Percentiles rank a stretch among this genome's conserved stretches.
phyloP scores from a whole-genome alignment of 2,888 invertebrate genomes.

The Agriopis leucophaearia region DNA sequence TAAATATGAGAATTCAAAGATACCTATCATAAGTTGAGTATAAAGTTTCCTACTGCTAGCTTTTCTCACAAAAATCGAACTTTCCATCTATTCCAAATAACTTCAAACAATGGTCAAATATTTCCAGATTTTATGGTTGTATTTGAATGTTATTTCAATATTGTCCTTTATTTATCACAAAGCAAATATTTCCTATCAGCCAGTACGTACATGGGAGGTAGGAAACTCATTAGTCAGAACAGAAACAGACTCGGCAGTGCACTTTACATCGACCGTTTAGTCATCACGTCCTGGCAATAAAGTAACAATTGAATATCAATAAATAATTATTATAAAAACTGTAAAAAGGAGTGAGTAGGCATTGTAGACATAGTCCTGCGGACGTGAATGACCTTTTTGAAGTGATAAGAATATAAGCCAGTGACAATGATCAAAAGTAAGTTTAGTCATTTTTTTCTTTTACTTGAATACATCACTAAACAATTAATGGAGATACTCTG shows the following conservation, averaged over 20 bases:
- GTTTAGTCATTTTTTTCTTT: constrained; percentile 14
- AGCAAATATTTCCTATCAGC: constrained; percentile 45
- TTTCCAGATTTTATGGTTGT: constrained; percentile 2
- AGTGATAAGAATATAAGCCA: constrained; percentile 17
- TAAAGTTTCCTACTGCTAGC: too few relatives aligned
- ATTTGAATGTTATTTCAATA: constrained; percentile 30
- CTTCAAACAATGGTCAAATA: constrained; percentile 1
- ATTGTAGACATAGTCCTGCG: constrained; percentile 3
- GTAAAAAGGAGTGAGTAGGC: not conserved
- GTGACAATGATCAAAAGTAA: constrained; percentile 61
- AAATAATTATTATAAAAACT: not conserved
- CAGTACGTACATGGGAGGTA: constrained; percentile 25
- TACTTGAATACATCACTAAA: too few relatives aligned
- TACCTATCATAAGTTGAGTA: too few relatives aligned
- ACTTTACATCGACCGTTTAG: constrained; percentile 25
- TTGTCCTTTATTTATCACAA: constrained; percentile 41
- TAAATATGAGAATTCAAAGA: too few relatives aligned
- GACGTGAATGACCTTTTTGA: constrained; percentile 28
- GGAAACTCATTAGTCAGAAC: constrained; percentile 39
- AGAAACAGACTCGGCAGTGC: constrained; percentile 34
- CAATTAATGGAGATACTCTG: too few relatives aligned
- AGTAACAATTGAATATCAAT: not conserved
- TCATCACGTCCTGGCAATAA: constrained; percentile 27
- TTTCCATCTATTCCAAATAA: not conserved
- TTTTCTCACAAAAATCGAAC: not conserved